A percentile compares a stretch with the other conserved stretches of the same genome.
Conservation (phyloP, 2,797 vertebrate genomes). For the Parauchenoglanis ngamensis region DNA sequence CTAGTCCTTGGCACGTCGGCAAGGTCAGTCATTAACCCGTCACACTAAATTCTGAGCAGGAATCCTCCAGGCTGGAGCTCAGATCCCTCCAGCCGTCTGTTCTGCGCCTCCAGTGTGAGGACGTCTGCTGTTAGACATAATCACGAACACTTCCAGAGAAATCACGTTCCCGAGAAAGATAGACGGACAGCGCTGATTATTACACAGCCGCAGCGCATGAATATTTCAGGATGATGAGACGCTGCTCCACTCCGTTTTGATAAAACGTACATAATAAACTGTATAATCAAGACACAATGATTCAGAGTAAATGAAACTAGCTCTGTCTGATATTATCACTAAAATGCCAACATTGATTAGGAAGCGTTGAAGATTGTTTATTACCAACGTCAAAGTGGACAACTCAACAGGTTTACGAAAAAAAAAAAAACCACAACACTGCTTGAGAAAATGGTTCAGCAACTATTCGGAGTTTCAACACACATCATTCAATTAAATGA, state of each 20-base stretch:
- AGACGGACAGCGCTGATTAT: neutral
- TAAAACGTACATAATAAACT: neutral
- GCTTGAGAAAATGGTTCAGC: neutral
- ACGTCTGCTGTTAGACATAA: neutral
- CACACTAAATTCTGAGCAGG: neutral
- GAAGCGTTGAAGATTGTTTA: neutral
- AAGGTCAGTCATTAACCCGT: constrained; percentile 19
- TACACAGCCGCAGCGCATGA: too few relatives aligned
- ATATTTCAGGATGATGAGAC: neutral
- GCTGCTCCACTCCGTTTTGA: too few relatives aligned
- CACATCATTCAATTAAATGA: neutral
- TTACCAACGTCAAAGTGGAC: neutral
- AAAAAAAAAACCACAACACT: neutral
- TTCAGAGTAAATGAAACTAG: neutral
- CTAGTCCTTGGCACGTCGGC: constrained; percentile 11
- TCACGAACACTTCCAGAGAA: neutral
- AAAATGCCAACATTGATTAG: neutral
- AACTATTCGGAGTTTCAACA: neutral
- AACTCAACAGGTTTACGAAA: neutral
- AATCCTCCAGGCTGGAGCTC: neutral
- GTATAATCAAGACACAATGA: neutral
- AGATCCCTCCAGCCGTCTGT: constrained; percentile 1
- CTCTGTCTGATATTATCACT: neutral
- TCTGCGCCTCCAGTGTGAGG: neutral
- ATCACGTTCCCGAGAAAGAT: neutral